Conservation (phyloP, 2,797 vertebrate genomes). For the Nyctalus aviator region DNA sequence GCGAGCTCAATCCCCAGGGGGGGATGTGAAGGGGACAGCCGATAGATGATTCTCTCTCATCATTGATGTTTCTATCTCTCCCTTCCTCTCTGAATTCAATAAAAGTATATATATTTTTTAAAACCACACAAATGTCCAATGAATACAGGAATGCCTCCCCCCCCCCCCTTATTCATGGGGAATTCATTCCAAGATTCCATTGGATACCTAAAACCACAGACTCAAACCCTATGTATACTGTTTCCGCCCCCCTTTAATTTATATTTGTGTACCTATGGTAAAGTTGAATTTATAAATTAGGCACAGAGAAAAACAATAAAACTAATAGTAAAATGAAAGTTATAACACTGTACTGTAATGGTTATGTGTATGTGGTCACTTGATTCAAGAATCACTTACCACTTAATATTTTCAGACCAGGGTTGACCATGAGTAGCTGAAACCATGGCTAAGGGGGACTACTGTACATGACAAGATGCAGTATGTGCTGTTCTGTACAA, state of each 20-base stretch:
- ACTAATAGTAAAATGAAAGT: neutral
- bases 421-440: neutral
- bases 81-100: too few relatives aligned
- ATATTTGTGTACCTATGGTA: neutral
- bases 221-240: neutral
- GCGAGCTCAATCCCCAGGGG: too few relatives aligned
- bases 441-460: neutral
- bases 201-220: neutral
- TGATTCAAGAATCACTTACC: neutral
- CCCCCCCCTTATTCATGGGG: neutral
- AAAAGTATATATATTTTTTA: too few relatives aligned
- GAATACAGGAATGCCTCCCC: neutral
- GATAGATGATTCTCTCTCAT: too few relatives aligned
- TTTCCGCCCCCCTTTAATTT: neutral
- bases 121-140: neutral
- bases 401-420: neutral
- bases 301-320: neutral
- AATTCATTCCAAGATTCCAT: neutral
- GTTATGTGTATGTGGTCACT: neutral
- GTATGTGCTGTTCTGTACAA: neutral
- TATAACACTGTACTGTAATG: neutral
- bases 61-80: too few relatives aligned
- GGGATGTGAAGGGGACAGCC: too few relatives aligned
- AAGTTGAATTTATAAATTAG: neutral
- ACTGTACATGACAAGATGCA: neutral